A percentile compares a stretch with the other conserved stretches of the same genome.
These are phyloP conservation scores for Pica pica DNA, from an alignment of 2,113 vertebrate species.

Conservation along the genomic window DNA sequence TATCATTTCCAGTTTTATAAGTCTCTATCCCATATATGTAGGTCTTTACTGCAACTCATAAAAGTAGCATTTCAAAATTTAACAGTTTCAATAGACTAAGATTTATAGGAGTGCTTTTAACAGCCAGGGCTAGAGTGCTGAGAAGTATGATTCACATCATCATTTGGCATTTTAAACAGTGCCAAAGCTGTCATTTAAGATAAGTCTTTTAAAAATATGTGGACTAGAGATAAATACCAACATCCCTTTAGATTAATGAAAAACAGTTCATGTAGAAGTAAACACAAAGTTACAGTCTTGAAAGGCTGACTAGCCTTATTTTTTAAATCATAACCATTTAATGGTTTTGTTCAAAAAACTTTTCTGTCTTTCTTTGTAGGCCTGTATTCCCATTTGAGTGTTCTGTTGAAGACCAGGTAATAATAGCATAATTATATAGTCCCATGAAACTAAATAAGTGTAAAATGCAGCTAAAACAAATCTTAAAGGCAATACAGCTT, in stretches of 20 bases:
- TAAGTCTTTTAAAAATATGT: not conserved
- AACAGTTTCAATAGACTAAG: not conserved
- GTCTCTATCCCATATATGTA: not conserved
- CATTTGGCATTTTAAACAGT: not conserved
- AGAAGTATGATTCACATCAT: not conserved
- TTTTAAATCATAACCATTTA: not conserved
- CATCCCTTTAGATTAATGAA: not conserved
- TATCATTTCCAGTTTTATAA: not conserved
- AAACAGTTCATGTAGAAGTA: not conserved
- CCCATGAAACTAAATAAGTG: not conserved
- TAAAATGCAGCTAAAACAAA: not conserved
- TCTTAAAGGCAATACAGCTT: not conserved
- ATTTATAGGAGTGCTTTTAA: not conserved
- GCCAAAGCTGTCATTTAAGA: not conserved
- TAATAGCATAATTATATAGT: not conserved
- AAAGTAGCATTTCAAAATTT: not conserved
- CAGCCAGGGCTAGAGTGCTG: not conserved
- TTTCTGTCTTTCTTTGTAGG: not conserved
- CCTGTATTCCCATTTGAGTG: not conserved
- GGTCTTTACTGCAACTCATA: not conserved
- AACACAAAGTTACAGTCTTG: not conserved
- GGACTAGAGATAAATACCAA: not conserved
- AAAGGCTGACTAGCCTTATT: not conserved
- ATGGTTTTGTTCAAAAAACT: not conserved
- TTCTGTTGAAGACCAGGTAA: not conserved